phyloP scores from a whole-genome alignment of 2,797 vertebrate genomes.

The Chaenodraco wilsoni region DNA sequence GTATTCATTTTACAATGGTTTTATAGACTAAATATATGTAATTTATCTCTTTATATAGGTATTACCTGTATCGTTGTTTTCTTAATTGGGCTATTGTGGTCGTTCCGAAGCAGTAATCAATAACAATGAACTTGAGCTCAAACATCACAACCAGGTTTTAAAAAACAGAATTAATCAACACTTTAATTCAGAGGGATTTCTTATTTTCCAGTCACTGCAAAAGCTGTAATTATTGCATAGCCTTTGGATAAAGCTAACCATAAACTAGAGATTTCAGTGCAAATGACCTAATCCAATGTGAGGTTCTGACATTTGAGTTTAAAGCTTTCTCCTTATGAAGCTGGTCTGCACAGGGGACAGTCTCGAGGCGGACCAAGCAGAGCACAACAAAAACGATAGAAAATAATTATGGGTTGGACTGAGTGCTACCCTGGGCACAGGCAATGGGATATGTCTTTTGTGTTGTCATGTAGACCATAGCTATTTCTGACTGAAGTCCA shows the following conservation, averaged over 20 bases:
- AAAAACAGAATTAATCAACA: background rate
- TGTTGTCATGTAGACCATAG: conserved; percentile 21
- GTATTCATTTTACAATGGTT: background rate
- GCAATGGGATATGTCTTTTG: conserved; percentile 22
- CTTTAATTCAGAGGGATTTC: background rate
- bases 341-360: conserved; percentile 33
- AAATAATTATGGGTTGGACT: conserved; percentile 33
- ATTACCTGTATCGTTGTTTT: background rate
- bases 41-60: background rate
- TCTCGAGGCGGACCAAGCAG: conserved; percentile 22
- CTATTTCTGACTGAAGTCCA: conserved; percentile 18
- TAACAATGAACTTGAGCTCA: background rate
- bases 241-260: conserved; percentile 18
- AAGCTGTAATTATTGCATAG: conserved; percentile 24
- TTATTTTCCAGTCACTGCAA: background rate
- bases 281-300: conserved; percentile 21
- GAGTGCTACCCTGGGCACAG: conserved; percentile 42
- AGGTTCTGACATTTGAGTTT: conserved; percentile 20
- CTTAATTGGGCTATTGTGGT: background rate
- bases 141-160: conserved; percentile 2
- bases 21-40: background rate
- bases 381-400: conserved; percentile 32
- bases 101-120: background rate
- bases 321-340: conserved; percentile 26
- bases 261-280: conserved; percentile 14